Evolutionary conservation across 1,140 invertebrate genomes (phyloP), one percentile per base, ranked within the genome.

Genomic region (Orchestia grillus): DNA sequence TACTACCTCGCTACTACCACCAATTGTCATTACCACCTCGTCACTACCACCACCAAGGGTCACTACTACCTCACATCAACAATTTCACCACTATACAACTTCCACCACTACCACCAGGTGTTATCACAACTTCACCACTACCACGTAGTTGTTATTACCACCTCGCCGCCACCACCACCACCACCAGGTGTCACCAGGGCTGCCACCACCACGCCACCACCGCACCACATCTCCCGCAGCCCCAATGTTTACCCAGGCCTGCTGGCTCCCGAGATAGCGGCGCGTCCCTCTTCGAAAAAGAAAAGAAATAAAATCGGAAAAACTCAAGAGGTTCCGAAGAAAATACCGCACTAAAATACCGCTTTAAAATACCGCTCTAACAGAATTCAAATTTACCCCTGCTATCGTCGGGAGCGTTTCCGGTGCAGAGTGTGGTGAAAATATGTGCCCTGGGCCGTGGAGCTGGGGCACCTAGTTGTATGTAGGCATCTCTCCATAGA

Each of bases 341-440:
- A 92, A 92, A 92, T 92, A 92, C 90, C 90, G 90, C 90, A 11
- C 44, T 41, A 92, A 92, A 53, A 53, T 53, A 53, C 47, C 47
- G 47, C 47, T 53, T 53, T 44, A 92, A 92, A 92, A 92, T 92
- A 92, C 41, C 90, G 41, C 44, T 41, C 90, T 36, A 92, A 92
- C 90, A 92, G 90, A 92, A 92, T 92, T 92, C 90, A 92, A 92
- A 92, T 92, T 92, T 92, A 92, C 90, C 44, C 44, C 44, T 92
- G 90, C 90, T 92, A 92, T 92, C 90, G 43, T 44, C 44, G 15
- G 43, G 44, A 42, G 19, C 41, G 90, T 92, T 92, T 44, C 43
- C 23, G 90, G 90, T 44, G 90, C 19, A 11, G 19, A 11, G 87
- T 88, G 87, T 4, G 36, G 41, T 8, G 40, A 36, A 88, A 36